Base-by-base conservation (phyloP, 2,797 vertebrate species). In the Gadopsis bispinosus region DNA sequence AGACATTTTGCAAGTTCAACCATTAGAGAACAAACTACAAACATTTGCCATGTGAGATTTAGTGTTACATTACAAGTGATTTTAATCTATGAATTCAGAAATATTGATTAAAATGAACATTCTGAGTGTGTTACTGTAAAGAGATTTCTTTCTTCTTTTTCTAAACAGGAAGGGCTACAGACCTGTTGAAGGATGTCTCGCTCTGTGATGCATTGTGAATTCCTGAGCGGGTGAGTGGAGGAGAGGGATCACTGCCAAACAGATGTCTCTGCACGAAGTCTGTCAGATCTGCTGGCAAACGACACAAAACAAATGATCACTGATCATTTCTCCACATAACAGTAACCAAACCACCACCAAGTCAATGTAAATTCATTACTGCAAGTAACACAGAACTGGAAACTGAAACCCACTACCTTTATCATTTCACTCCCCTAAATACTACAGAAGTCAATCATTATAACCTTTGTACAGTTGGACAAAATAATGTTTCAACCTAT, bases 201-300 rank as follows among this genome's bases (percentile, higher is more conserved):
- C 19, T 60, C 29, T 84, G 79, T 20, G 91, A 91, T 1, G 77
- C 53, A 6, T 81, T 77, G 54, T 92, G 92, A 76, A 94, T 89
- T 73, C 86, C 91, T 62, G 94, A 90, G 37, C 87, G 93, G 64
- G 90, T 89, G 29, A 94, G 90, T 0, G 90, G 75, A 43, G 92
- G 75, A 31, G 92, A 81, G 41, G 77, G 53, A 45, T 93, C 92
- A 3, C 88, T 67, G 1, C 85, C 89, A 90, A 94, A 91, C 69
- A 91, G 76, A 79, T 87, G 87, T 50, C 8, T 87, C 65, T 95
- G 92, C 41, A 94, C 95, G 90, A 95, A 95, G 3, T 92, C 94
- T 39, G 93, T 94, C 70, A 95, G 89, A 89, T 94, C 95, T 96
- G 73, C 47, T 12, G 55, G 26, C 48, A 65, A 73, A 53, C 9